A percentile compares a stretch with the other conserved stretches of the same genome.
Conservation (phyloP, 37 sponge, comb jelly and placozoan genomes). For the Spongia lamella region DNA sequence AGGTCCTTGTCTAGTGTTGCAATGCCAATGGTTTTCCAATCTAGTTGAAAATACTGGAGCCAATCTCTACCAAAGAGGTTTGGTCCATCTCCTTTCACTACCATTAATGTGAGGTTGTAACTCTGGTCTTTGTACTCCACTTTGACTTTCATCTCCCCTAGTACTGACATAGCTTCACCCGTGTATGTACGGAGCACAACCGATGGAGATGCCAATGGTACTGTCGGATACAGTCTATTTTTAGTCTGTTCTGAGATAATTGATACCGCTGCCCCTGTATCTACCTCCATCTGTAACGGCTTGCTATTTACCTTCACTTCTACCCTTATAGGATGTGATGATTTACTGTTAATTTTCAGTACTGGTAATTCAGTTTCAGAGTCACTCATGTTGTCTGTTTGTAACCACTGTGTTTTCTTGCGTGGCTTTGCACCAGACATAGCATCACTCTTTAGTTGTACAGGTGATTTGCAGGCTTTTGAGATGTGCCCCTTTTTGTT, state of each 20-base stretch:
- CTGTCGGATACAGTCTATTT: neutral
- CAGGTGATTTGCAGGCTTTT: too few relatives aligned
- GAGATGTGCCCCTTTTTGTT: too few relatives aligned
- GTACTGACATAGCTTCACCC: constrained; percentile 21
- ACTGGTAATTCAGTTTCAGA: too few relatives aligned
- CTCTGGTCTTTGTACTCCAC: constrained; percentile 12
- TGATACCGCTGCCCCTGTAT: constrained; percentile 53
- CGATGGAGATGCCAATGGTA: neutral
- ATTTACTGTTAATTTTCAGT: too few relatives aligned
- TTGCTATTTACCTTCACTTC: constrained; percentile 12
- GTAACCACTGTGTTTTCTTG: too few relatives aligned
- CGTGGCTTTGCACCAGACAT: too few relatives aligned
- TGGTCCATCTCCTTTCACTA: constrained; percentile 44
- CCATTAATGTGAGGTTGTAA: constrained; percentile 7
- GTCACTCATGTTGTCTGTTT: too few relatives aligned
- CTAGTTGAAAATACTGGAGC: constrained; percentile 8
- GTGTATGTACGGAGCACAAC: constrained; percentile 19
- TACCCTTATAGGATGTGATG: constrained; percentile 11
- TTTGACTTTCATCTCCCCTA: constrained; percentile 15
- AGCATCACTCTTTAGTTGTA: too few relatives aligned
- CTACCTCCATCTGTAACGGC: constrained; percentile 38
- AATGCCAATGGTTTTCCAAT: constrained; percentile 4
- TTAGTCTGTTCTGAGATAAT: constrained; percentile 4
- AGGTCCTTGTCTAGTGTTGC: neutral
- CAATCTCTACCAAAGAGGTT: constrained; percentile 51